phyloP scores from a whole-genome alignment of 2,797 vertebrate species.

The Darevskia mixta region DNA sequence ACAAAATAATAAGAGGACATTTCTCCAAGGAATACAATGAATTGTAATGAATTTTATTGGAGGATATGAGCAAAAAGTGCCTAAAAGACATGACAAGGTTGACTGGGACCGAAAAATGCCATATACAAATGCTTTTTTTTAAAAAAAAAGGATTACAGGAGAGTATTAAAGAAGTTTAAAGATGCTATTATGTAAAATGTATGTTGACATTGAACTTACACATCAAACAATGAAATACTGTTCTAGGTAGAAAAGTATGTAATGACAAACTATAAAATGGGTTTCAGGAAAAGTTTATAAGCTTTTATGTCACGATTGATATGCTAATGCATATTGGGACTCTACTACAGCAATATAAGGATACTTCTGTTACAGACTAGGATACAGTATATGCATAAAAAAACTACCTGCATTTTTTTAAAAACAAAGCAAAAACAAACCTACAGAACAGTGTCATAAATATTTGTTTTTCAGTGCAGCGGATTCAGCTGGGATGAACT shows the following conservation, averaged over 20 bases:
- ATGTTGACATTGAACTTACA: slow-evolving; percentile 69
- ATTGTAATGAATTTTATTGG: slow-evolving; percentile 63
- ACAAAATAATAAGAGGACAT: slow-evolving; percentile 27
- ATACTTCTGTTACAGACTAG: slow-evolving; percentile 68
- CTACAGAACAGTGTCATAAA: slow-evolving; percentile 67
- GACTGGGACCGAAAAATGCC: slow-evolving; percentile 58
- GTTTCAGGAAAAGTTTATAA: slow-evolving; percentile 68
- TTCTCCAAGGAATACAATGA: slow-evolving; percentile 57
- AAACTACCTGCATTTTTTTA: slow-evolving; percentile 74
- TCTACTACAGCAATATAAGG: slow-evolving; percentile 71
- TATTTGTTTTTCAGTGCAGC: slow-evolving; percentile 40
- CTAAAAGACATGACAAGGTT: slow-evolving; percentile 68
- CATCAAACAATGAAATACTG: slow-evolving; percentile 71
- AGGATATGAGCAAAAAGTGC: slow-evolving; percentile 77
- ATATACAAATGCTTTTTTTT: slow-evolving; percentile 64
- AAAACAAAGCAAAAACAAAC: slow-evolving; percentile 60
- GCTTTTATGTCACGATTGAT: slow-evolving; percentile 67
- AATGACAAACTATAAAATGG: slow-evolving; percentile 61
- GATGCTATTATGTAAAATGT: slow-evolving; percentile 68
- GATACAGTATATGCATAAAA: slow-evolving; percentile 49
- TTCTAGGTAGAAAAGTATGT: slow-evolving; percentile 66
- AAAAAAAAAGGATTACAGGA: slow-evolving; percentile 62
- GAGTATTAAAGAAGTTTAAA: slow-evolving; percentile 69
- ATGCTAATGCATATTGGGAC: slow-evolving; percentile 65
- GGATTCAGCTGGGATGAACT: slow-evolving; percentile 41